Evolutionary conservation across 2,113 vertebrate genomes (phyloP).

Genomic region (Oncorhynchus clarkii): DNA sequence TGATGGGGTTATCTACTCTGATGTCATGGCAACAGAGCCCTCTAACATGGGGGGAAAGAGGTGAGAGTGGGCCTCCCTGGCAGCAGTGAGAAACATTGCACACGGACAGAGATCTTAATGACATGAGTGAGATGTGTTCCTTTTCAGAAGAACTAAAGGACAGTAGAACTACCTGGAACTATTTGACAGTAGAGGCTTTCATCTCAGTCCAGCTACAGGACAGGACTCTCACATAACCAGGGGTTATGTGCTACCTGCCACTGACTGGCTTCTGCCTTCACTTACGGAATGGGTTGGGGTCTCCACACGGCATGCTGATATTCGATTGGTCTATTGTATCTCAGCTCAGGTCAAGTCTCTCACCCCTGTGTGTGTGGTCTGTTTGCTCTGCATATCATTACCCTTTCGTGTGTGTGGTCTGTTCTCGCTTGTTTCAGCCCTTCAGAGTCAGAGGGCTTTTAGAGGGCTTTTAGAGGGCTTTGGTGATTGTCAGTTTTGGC

Average conservation of each 20-base stretch:
- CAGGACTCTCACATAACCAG: too few relatives aligned
- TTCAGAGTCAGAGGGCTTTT: background rate
- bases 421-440: background rate
- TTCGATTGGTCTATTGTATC: background rate
- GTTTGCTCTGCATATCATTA: background rate
- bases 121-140: background rate
- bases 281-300: too few relatives aligned
- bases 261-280: too few relatives aligned
- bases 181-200: too few relatives aligned
- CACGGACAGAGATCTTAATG: constrained; percentile 1
- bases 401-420: background rate
- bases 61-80: background rate
- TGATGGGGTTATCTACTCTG: background rate
- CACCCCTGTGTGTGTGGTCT: background rate
- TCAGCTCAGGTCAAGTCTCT: background rate
- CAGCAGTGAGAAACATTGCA: constrained; percentile 4
- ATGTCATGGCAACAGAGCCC: constrained; percentile 5
- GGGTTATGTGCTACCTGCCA: too few relatives aligned
- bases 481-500: too few relatives aligned
- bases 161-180: too few relatives aligned
- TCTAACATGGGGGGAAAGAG: background rate
- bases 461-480: too few relatives aligned
- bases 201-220: too few relatives aligned
- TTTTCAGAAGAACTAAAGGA: background rate
- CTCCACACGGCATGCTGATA: background rate